Percentiles rank a stretch among this genome's conserved stretches.
phyloP scores from a whole-genome alignment of 2,888 invertebrate genomes.

The Erynnis tages region DNA sequence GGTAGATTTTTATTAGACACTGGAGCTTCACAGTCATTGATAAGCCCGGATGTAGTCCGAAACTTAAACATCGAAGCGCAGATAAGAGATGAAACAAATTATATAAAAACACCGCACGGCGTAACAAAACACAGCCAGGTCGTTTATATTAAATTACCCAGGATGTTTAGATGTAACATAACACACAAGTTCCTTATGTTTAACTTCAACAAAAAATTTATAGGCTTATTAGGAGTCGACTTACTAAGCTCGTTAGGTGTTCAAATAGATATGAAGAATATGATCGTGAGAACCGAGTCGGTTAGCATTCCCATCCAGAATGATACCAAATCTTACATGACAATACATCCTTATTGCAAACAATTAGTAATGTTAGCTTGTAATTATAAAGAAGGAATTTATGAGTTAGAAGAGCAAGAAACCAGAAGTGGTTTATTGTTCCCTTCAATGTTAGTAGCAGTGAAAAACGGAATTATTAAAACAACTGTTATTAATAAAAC shows the following conservation, averaged over 20 bases:
- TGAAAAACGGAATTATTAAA: constrained; percentile 5
- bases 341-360: constrained; percentile 31
- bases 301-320: constrained; percentile 32
- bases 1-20: constrained; percentile 29
- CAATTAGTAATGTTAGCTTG: constrained; percentile 33
- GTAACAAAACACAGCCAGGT: constrained; percentile 41
- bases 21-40: constrained; percentile 28
- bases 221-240: constrained; percentile 38
- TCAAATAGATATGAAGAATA: constrained; percentile 39
- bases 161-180: constrained; percentile 33
- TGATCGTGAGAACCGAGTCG: constrained; percentile 29
- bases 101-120: constrained; percentile 54
- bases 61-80: constrained; percentile 5
- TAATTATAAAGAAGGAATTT: constrained; percentile 33
- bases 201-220: constrained; percentile 37
- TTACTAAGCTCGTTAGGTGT: constrained; percentile 28
- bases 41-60: constrained; percentile 26
- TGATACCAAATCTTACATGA: constrained; percentile 31
- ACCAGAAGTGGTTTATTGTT: constrained; percentile 14
- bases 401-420: constrained; percentile 22
- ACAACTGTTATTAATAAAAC: constrained; percentile 32
- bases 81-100: constrained; percentile 44
- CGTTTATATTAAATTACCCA: constrained; percentile 29
- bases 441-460: background rate
- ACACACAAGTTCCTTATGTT: constrained; percentile 39